Evolutionary conservation across 2,888 invertebrate species (phyloP).

Genomic region (Zaprionus bogoriensis): DNA sequence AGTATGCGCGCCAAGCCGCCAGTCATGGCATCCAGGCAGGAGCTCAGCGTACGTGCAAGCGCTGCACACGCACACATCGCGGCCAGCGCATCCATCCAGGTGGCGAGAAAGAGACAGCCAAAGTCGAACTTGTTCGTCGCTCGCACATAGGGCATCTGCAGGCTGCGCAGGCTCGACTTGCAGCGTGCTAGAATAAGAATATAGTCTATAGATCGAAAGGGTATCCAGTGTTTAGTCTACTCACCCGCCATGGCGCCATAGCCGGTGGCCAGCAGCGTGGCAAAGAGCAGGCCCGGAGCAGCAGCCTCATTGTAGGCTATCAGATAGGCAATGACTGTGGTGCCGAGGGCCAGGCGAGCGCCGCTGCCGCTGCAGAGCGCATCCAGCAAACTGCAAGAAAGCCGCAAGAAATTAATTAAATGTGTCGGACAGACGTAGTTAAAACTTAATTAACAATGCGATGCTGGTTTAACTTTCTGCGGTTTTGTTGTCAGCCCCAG

Average conservation of each 20-base stretch:
- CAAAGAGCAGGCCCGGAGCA: conserved; percentile 79
- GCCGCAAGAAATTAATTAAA: conserved; percentile 25
- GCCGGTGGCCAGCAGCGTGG: conserved; percentile 78
- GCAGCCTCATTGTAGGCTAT: conserved; percentile 82
- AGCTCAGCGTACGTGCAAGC: conserved; percentile 84
- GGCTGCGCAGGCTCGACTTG: conserved; percentile 80
- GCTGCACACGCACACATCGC: conserved; percentile 84
- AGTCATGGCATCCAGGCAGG: conserved; percentile 85
- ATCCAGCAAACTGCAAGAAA: conserved; percentile 73
- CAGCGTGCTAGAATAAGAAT: conserved; percentile 71
- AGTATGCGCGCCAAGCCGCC: conserved; percentile 84
- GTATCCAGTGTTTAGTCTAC: not conserved
- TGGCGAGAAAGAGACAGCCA: conserved; percentile 83
- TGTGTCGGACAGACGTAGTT: conserved; percentile 22
- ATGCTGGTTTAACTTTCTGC: conserved; percentile 17
- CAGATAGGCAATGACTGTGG: conserved; percentile 80
- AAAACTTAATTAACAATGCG: conserved; percentile 26
- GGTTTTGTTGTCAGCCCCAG: conserved; percentile 28
- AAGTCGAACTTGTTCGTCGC: conserved; percentile 83
- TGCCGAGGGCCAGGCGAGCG: conserved; percentile 82
- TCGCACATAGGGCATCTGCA: conserved; percentile 83
- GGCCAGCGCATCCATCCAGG: conserved; percentile 85
- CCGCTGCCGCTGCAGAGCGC: conserved; percentile 80
- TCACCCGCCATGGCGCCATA: conserved; percentile 81
- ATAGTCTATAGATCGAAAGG: too few relatives aligned